Conservation (phyloP, 2,888 invertebrate genomes). For the Volucella inanis region DNA sequence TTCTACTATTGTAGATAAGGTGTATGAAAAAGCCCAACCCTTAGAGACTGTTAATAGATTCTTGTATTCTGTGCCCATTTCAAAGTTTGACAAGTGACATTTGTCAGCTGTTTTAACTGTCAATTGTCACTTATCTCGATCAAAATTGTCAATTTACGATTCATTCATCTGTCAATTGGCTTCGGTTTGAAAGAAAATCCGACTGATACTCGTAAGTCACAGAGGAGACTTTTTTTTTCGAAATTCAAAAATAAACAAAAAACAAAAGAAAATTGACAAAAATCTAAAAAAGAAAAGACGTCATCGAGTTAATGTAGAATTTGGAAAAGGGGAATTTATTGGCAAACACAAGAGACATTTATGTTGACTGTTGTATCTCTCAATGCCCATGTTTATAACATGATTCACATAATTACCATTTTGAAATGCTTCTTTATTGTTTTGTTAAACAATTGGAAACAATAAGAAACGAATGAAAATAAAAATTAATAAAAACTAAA, state of each 20-base stretch:
- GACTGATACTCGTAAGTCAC: background rate
- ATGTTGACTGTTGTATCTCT: constrained; percentile 31
- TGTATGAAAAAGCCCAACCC: constrained; percentile 11
- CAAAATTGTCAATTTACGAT: constrained; percentile 28
- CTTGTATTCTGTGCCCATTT: constrained; percentile 38
- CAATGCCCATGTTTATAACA: constrained; percentile 59
- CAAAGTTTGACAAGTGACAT: constrained; percentile 26
- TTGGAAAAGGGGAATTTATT: no score
- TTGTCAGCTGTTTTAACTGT: background rate
- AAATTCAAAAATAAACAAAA: constrained; percentile 11
- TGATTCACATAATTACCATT: constrained; percentile 11
- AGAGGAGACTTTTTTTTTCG: constrained; percentile 18
- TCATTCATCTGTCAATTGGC: constrained; percentile 51
- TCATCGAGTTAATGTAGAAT: no score
- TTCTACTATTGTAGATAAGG: no score
- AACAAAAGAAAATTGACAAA: constrained; percentile 29
- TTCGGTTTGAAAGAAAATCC: constrained; percentile 10
- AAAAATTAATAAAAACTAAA: constrained; percentile 40
- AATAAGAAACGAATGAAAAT: constrained; percentile 17
- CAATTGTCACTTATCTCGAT: constrained; percentile 9
- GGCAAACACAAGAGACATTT: constrained; percentile 42
- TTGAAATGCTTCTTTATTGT: constrained; percentile 30
- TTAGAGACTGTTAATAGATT: constrained; percentile 56
- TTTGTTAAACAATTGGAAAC: no score
- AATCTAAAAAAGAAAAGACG: background rate